These are phyloP conservation scores for Micrasema longulum DNA, from an alignment of 1,140 invertebrate genomes.

Conservation along the genomic window DNA sequence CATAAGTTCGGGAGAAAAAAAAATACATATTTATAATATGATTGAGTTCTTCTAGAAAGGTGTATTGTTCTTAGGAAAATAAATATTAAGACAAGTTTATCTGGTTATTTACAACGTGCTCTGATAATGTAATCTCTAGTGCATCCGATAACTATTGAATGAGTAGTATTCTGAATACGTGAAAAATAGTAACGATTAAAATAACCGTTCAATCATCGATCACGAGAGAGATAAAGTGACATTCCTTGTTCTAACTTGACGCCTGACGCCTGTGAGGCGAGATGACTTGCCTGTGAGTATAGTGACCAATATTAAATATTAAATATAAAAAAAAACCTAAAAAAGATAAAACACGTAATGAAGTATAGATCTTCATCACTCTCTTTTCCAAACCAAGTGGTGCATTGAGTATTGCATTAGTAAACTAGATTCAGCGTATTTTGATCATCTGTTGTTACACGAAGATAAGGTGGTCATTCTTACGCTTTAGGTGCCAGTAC, in stretches of 20 bases:
- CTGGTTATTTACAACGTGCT: constrained; percentile 31
- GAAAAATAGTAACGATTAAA: constrained; percentile 38
- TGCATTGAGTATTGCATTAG: no score
- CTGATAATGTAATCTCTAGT: constrained; percentile 35
- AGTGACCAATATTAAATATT: constrained; percentile 13
- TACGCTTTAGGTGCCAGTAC: no score
- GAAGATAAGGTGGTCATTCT: no score
- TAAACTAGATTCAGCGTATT: no score
- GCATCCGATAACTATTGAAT: constrained; percentile 35
- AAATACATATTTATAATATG: no score
- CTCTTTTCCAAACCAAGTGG: no score
- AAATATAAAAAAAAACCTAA: no score
- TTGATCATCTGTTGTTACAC: no score
- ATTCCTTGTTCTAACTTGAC: constrained; percentile 23
- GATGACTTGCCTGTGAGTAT: constrained; percentile 4
- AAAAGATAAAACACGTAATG: no score
- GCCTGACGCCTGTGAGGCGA: background rate
- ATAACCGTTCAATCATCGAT: constrained; percentile 49
- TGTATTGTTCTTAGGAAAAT: constrained; percentile 9
- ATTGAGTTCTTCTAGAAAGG: background rate
- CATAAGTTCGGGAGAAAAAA: no score
- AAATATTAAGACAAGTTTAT: constrained; percentile 20
- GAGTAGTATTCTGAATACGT: constrained; percentile 25
- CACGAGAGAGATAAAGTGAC: constrained; percentile 36
- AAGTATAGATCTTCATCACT: no score